These are phyloP conservation scores for Trachymyrmex septentrionalis DNA, from an alignment of 1,140 invertebrate genomes.

Conservation along the genomic window DNA sequence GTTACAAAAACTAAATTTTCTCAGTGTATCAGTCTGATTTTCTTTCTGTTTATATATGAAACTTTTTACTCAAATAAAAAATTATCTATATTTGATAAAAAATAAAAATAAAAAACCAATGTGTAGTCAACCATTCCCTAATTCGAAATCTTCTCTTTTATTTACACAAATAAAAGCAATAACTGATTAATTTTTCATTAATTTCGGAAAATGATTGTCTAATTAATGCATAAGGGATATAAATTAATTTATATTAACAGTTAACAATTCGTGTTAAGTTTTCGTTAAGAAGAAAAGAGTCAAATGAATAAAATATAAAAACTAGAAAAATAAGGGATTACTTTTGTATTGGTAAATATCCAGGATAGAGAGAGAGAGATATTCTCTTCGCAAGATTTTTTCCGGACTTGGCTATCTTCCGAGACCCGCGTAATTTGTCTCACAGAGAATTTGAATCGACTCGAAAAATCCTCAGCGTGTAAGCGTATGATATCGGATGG, in stretches of 20 bases:
- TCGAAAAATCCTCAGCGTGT: background rate
- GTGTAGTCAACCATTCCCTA: background rate
- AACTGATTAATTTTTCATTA: background rate
- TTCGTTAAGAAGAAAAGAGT: too few relatives aligned
- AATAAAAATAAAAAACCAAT: background rate
- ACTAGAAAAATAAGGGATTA: background rate
- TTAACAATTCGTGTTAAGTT: background rate
- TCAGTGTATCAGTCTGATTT: background rate
- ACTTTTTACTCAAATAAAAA: background rate
- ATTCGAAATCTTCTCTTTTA: background rate
- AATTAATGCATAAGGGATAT: background rate
- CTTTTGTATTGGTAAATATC: background rate
- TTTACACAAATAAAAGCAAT: background rate
- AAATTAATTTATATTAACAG: background rate
- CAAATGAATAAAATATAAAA: background rate
- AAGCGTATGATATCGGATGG: constrained; percentile 16
- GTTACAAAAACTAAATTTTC: background rate
- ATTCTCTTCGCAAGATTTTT: background rate
- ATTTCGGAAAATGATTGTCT: background rate
- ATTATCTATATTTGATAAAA: background rate
- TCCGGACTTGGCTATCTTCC: background rate
- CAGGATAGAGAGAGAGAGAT: background rate
- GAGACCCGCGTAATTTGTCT: background rate
- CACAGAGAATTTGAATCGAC: constrained; percentile 14
- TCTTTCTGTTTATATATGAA: background rate